Evolutionary conservation across 2,113 vertebrate genomes (phyloP).

Genomic region (Chlorodrepanis virens): DNA sequence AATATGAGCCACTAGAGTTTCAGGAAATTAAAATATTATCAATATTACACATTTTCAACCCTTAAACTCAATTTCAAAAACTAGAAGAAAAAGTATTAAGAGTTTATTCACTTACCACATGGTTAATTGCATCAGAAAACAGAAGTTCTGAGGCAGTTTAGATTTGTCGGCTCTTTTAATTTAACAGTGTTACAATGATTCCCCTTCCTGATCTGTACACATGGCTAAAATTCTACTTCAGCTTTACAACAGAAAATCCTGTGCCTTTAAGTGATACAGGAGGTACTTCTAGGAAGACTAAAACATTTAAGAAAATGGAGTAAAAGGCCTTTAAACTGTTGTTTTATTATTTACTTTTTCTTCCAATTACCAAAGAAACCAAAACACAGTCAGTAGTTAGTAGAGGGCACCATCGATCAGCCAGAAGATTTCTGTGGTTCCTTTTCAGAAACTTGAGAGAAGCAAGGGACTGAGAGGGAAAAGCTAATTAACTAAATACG

Average conservation of each 20-base stretch:
- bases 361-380: neutral
- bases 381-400: neutral
- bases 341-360: neutral
- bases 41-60: neutral
- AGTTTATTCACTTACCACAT: neutral
- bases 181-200: neutral
- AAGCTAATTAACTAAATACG: neutral
- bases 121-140: neutral
- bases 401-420: neutral
- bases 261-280: neutral
- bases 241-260: neutral
- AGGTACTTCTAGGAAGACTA: neutral
- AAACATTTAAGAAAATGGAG: neutral
- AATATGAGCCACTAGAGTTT: neutral
- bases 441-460: neutral
- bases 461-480: neutral
- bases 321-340: neutral
- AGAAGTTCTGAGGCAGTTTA: neutral
- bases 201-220: neutral
- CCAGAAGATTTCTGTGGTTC: neutral
- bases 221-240: neutral
- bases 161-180: neutral
- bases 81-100: neutral
- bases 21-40: neutral
- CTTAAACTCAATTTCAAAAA: neutral